Conservation (phyloP, 2,888 invertebrate genomes). For the Cryptus armator region DNA sequence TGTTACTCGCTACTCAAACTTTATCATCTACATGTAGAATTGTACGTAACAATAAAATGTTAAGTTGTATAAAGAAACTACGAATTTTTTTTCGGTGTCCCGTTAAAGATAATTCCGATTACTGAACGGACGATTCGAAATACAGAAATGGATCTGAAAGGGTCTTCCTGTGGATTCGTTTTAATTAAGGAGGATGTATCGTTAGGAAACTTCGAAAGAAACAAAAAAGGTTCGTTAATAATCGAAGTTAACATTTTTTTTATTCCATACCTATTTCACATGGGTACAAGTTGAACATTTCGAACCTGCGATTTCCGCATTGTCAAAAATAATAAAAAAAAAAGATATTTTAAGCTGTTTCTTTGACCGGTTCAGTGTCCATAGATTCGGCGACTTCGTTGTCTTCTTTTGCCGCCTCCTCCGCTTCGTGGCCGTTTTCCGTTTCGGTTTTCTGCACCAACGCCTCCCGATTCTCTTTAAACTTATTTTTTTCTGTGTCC, state of each 20-base stretch:
- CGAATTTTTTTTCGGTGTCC: not conserved
- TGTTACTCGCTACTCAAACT: conserved; percentile 37
- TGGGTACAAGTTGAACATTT: conserved; percentile 48
- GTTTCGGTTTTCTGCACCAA: conserved; percentile 74
- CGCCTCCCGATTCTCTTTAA: conserved; percentile 87
- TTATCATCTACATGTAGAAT: conserved; percentile 52
- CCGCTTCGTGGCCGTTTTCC: conserved; percentile 63
- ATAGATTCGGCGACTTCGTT: conserved; percentile 70
- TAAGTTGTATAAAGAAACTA: conserved; percentile 64
- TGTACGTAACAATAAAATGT: conserved; percentile 66
- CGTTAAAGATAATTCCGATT: too few relatives aligned
- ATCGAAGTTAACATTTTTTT: conserved; percentile 43
- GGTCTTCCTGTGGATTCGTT: too few relatives aligned
- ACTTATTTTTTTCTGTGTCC: conserved; percentile 89
- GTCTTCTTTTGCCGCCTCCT: conserved; percentile 70
- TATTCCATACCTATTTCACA: conserved; percentile 57
- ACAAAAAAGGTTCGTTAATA: not conserved
- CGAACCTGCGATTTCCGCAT: conserved; percentile 15
- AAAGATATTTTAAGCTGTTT: conserved; percentile 57
- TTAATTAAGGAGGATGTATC: too few relatives aligned
- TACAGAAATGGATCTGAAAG: too few relatives aligned
- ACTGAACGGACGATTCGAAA: too few relatives aligned
- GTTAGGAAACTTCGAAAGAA: too few relatives aligned
- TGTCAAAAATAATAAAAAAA: conserved; percentile 51
- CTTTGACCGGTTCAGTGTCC: conserved; percentile 40